Conservation (phyloP, 2,888 invertebrate genomes). For the Miltochrista miniata region DNA sequence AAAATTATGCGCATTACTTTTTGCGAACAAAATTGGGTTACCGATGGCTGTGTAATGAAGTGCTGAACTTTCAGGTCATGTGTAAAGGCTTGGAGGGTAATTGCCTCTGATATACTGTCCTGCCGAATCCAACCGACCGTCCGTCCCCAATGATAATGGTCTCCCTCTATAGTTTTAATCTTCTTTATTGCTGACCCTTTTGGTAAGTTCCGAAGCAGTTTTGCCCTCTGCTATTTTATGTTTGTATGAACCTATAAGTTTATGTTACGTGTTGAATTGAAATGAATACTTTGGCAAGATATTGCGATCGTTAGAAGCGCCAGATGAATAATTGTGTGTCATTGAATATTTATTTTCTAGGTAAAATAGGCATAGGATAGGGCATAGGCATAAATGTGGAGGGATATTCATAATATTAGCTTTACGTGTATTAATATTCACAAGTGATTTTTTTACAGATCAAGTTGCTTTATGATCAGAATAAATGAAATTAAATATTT, state of each 20-base stretch:
- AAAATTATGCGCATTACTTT: slow-evolving; percentile 56
- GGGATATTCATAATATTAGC: background rate
- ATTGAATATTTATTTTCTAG: slow-evolving; percentile 4
- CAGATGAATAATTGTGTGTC: slow-evolving; percentile 15
- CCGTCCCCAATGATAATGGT: slow-evolving; percentile 58
- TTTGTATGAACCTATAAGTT: slow-evolving; percentile 31
- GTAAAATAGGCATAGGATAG: no score
- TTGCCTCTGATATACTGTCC: slow-evolving; percentile 68
- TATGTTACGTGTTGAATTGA: slow-evolving; percentile 25
- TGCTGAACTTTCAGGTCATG: slow-evolving; percentile 77
- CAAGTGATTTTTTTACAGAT: background rate
- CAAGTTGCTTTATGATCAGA: background rate
- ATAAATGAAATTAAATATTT: background rate
- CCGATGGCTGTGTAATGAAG: slow-evolving; percentile 71
- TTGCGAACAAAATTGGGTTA: slow-evolving; percentile 56
- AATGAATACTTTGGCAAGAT: slow-evolving; percentile 25
- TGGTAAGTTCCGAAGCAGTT: slow-evolving; percentile 50
- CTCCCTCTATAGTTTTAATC: slow-evolving; percentile 73
- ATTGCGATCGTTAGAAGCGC: slow-evolving; percentile 22
- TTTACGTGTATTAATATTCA: background rate
- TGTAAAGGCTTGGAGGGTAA: slow-evolving; percentile 58
- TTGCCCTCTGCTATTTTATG: slow-evolving; percentile 50
- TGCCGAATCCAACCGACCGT: slow-evolving; percentile 50
- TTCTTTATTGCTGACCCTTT: slow-evolving; percentile 74
- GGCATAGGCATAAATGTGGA: no score